These are phyloP conservation scores for Ectropis grisescens DNA, from an alignment of 1,140 invertebrate genomes.

Conservation along the genomic window DNA sequence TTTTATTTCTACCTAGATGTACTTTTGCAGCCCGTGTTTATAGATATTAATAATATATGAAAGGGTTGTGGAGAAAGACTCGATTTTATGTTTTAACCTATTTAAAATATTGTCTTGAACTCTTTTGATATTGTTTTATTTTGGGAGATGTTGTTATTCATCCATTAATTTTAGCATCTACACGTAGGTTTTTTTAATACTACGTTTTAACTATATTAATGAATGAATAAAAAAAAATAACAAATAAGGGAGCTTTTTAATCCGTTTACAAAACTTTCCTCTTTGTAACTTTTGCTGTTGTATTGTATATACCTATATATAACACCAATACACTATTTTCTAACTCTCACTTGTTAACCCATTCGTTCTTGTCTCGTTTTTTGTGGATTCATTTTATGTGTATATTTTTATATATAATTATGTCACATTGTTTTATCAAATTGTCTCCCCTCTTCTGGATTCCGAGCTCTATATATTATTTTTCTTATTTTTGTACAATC, in stretches of 20 bases:
- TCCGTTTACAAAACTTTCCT: conserved; percentile 6
- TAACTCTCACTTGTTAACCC: conserved; percentile 50
- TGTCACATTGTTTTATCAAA: conserved; percentile 35
- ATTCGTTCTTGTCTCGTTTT: conserved; percentile 35
- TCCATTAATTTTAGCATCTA: no score
- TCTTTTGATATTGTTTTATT: no score
- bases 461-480: conserved; percentile 50
- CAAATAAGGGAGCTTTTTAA: no score
- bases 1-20: no score
- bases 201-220: no score
- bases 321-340: conserved; percentile 44
- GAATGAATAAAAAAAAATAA: no score
- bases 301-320: conserved; percentile 33
- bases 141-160: no score
- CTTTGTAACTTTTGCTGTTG: conserved; percentile 31
- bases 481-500: conserved; percentile 35
- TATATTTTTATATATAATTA: conserved; percentile 36
- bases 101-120: no score
- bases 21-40: no score
- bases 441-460: conserved; percentile 58
- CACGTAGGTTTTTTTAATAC: no score
- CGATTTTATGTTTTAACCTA: conserved; percentile 1
- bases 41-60: no score
- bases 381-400: conserved; percentile 21
- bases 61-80: conserved; percentile 10